Percentiles rank a stretch among this genome's conserved stretches.
These are phyloP conservation scores for Spodoptera exigua DNA, from an alignment of 2,888 invertebrate genomes.

Conservation along the genomic window DNA sequence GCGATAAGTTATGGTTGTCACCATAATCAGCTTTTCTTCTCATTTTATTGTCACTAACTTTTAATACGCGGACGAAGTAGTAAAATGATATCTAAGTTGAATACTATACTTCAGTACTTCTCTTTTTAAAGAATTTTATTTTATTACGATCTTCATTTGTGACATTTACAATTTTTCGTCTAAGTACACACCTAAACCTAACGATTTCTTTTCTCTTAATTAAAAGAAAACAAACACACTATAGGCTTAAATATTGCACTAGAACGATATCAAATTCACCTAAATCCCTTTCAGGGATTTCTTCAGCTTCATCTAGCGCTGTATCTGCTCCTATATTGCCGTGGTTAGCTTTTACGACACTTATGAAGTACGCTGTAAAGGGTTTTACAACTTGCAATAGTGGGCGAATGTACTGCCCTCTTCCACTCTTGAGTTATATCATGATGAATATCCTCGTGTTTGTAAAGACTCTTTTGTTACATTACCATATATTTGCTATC, in stretches of 20 bases:
- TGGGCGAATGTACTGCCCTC: conserved; percentile 48
- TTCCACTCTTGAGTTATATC: conserved; percentile 52
- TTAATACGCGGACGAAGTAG: conserved; percentile 35
- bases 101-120: background rate
- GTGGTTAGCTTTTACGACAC: conserved; percentile 69
- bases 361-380: conserved; percentile 76
- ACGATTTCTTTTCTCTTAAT: no score
- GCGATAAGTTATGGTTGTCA: conserved; percentile 50
- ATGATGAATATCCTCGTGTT: conserved; percentile 59
- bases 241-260: no score
- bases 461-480: conserved; percentile 49
- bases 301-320: conserved; percentile 43
- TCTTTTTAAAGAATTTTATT: conserved; percentile 3
- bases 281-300: conserved; percentile 9
- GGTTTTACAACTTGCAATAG: conserved; percentile 68
- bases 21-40: conserved; percentile 52
- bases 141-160: no score
- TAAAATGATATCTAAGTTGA: conserved; percentile 14
- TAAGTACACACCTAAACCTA: no score
- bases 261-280: no score
- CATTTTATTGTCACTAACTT: conserved; percentile 36
- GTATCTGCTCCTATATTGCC: conserved; percentile 44
- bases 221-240: no score
- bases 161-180: no score
- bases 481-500: conserved; percentile 35